Evolutionary conservation across 2,113 vertebrate genomes (phyloP).

Genomic region (Rallus limicola): DNA sequence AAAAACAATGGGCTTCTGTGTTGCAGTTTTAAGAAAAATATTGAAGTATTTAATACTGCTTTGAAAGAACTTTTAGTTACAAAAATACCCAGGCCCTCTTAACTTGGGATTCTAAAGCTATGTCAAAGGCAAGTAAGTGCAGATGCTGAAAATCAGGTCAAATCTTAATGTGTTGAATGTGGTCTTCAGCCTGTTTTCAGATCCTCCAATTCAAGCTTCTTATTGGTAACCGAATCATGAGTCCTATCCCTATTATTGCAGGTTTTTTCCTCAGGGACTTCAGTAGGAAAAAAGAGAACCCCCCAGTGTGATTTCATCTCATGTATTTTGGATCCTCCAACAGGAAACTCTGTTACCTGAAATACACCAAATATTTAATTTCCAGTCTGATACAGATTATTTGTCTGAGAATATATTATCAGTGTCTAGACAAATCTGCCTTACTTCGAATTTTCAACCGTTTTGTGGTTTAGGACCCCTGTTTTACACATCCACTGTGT

Average conservation of each 20-base stretch:
- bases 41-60: neutral
- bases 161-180: neutral
- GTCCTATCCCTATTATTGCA: neutral
- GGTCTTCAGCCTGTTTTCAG: neutral
- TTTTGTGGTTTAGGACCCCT: neutral
- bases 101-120: neutral
- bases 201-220: neutral
- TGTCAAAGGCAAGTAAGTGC: neutral
- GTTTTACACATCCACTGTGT: neutral
- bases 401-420: rapidly evolving
- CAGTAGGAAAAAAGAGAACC: neutral
- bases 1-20: neutral
- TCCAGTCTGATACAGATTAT: neutral
- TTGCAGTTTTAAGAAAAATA: neutral
- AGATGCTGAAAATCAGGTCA: neutral
- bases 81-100: neutral
- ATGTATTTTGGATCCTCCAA: neutral
- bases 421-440: neutral
- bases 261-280: neutral
- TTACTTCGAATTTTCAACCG: neutral
- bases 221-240: neutral
- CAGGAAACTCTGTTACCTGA: neutral
- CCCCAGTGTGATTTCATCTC: neutral
- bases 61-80: neutral
- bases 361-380: neutral